These are phyloP conservation scores for Condylostylus longicornis DNA, from an alignment of 1,140 invertebrate genomes.

Conservation along the genomic window DNA sequence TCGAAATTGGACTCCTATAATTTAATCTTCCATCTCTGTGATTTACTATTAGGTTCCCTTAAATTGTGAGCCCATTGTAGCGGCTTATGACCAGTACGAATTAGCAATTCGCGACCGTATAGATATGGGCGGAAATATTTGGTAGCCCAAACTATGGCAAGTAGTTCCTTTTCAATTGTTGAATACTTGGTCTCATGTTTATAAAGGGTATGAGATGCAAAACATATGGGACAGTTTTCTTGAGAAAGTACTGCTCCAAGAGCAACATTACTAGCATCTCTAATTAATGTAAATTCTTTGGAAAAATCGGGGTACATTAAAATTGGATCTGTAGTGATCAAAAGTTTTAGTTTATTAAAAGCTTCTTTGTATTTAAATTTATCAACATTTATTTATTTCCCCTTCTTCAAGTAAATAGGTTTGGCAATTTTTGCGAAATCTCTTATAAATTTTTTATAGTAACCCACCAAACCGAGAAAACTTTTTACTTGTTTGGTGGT, in stretches of 20 bases:
- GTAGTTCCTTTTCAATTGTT: constrained; percentile 22
- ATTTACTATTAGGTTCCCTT: constrained; percentile 23
- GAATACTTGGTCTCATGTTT: constrained; percentile 19
- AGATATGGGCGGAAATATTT: constrained; percentile 24
- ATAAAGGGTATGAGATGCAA: constrained; percentile 15
- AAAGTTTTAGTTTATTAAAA: constrained; percentile 16
- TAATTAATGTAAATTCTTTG: constrained; percentile 21
- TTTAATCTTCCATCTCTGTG: constrained; percentile 26
- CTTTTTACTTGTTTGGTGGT: constrained; percentile 13
- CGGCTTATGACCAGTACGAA: constrained; percentile 25
- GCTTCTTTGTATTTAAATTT: constrained; percentile 12
- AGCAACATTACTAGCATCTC: constrained; percentile 19
- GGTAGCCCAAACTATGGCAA: constrained; percentile 31
- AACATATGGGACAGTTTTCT: constrained; percentile 14
- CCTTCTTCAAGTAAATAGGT: constrained; percentile 9
- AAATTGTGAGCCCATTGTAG: constrained; percentile 28
- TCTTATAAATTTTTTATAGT: constrained; percentile 17
- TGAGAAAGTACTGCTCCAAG: constrained; percentile 26
- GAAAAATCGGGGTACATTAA: constrained; percentile 22
- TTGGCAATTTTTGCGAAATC: constrained; percentile 14
- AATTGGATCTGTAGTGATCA: constrained; percentile 20
- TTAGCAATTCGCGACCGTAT: constrained; percentile 14
- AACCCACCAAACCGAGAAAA: constrained; percentile 19
- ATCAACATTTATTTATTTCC: constrained; percentile 3
- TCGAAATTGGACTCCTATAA: constrained; percentile 25